Percentiles rank a stretch among this genome's conserved stretches.
phyloP scores from a whole-genome alignment of 2,113 vertebrate species.

The Boulengeromyrus knoepffleri region DNA sequence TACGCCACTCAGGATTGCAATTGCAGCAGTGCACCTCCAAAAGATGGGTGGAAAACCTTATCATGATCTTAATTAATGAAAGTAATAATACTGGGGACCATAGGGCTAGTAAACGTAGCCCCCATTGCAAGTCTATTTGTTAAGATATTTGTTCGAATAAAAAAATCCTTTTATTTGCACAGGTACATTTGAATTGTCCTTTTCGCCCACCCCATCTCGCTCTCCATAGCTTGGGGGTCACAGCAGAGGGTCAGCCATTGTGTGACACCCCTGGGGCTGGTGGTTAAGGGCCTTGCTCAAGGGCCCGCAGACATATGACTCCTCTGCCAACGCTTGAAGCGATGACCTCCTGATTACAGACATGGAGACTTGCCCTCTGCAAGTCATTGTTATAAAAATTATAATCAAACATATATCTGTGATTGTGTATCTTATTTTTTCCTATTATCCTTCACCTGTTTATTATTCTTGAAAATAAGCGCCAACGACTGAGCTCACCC shows the following conservation, averaged over 20 bases:
- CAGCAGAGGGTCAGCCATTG: background rate
- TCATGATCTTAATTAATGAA: background rate
- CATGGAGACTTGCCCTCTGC: background rate
- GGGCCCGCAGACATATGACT: background rate
- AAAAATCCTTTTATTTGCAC: background rate
- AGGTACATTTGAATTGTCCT: background rate
- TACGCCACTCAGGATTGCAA: background rate
- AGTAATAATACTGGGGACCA: background rate
- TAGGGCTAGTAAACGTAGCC: background rate
- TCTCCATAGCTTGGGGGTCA: background rate
- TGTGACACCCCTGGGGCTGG: background rate
- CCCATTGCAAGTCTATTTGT: background rate
- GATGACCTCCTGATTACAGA: background rate
- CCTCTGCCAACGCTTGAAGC: background rate
- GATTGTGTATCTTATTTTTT: background rate
- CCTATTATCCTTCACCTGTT: background rate
- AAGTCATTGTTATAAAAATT: background rate
- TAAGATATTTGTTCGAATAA: background rate
- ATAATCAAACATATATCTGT: background rate
- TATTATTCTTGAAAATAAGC: background rate
- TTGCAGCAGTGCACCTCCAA: background rate
- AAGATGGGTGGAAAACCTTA: constrained; percentile 32
- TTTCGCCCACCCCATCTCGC: background rate
- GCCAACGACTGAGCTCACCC: background rate
- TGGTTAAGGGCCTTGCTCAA: background rate